A percentile compares a stretch with the other conserved stretches of the same genome.
These are phyloP conservation scores for Gouania willdenowi DNA, from an alignment of 2,797 vertebrate species.

Conservation along the genomic window DNA sequence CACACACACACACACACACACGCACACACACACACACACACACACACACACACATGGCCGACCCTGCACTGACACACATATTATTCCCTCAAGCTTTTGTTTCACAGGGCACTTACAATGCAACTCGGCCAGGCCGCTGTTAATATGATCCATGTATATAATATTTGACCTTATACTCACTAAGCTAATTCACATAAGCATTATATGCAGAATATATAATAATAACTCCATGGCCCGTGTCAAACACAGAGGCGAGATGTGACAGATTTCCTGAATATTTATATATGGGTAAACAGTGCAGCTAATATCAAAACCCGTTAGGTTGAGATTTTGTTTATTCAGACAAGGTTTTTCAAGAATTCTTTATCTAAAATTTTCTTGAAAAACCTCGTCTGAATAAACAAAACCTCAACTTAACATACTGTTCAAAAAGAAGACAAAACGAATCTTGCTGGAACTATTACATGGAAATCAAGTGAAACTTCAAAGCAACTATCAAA, in stretches of 20 bases:
- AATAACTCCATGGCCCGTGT: slow-evolving; percentile 5
- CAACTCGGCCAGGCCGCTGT: slow-evolving; percentile 10
- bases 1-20: no score
- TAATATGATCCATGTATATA: slow-evolving; percentile 23
- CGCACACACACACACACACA: background rate
- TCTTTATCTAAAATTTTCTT: no score
- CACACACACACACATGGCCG: slow-evolving; percentile 8
- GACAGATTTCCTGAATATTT: slow-evolving; percentile 12
- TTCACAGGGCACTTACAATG: slow-evolving; percentile 25
- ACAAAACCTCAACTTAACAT: no score
- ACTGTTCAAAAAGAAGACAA: no score
- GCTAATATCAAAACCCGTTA: no score
- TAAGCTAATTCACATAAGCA: slow-evolving; percentile 22
- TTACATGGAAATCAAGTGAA: no score
- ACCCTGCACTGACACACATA: slow-evolving; percentile 53
- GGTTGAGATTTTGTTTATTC: no score
- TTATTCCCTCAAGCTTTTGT: slow-evolving; percentile 55
- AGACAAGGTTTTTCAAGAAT: no score
- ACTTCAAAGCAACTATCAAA: no score
- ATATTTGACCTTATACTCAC: slow-evolving; percentile 43
- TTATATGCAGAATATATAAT: slow-evolving; percentile 6
- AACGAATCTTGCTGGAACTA: no score
- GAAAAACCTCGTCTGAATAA: no score
- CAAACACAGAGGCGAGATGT: slow-evolving; percentile 1
- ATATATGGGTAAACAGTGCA: no score